Evolutionary conservation across 37 sponge, comb jelly and placozoan species (phyloP).

Genomic region (Beroe forskalii): DNA sequence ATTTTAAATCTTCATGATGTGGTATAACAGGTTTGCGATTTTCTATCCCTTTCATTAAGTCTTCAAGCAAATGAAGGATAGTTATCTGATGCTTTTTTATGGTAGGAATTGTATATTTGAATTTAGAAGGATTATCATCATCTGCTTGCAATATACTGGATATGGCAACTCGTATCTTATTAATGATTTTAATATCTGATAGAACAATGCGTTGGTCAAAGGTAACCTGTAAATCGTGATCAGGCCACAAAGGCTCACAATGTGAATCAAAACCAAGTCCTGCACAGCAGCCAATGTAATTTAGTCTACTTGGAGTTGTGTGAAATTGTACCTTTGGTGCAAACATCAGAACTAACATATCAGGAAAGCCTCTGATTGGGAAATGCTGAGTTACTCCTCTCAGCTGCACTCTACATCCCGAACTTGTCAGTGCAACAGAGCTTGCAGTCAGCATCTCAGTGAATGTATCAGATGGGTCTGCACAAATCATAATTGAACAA

Average conservation of each 20-base stretch:
- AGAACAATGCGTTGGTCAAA: conserved; percentile 5
- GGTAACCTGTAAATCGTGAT: conserved; percentile 37
- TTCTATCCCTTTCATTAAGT: not conserved
- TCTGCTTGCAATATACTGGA: not conserved
- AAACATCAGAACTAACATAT: conserved; percentile 31
- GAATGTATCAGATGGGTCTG: conserved; percentile 8
- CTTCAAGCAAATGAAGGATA: not conserved
- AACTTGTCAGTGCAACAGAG: conserved; percentile 4
- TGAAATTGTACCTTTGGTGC: conserved; percentile 37
- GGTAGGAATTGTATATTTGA: not conserved
- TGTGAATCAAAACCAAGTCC: not conserved
- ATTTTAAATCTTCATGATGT: not conserved
- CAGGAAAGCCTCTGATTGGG: conserved; percentile 6
- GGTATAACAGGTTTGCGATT: not conserved
- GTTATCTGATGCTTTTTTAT: not conserved
- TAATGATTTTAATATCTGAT: conserved; percentile 15
- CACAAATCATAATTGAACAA: conserved; percentile 14
- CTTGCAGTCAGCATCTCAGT: conserved; percentile 44
- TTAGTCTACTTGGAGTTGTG: conserved; percentile 18
- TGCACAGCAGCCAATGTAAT: conserved; percentile 27
- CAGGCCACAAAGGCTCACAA: conserved; percentile 37
- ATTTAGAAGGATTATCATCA: not conserved
- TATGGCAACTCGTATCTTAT: not conserved
- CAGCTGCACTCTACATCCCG: not conserved
- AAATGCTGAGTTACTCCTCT: conserved; percentile 30